phyloP scores from a whole-genome alignment of 2,113 vertebrate genomes.

The Macquaria australasica region DNA sequence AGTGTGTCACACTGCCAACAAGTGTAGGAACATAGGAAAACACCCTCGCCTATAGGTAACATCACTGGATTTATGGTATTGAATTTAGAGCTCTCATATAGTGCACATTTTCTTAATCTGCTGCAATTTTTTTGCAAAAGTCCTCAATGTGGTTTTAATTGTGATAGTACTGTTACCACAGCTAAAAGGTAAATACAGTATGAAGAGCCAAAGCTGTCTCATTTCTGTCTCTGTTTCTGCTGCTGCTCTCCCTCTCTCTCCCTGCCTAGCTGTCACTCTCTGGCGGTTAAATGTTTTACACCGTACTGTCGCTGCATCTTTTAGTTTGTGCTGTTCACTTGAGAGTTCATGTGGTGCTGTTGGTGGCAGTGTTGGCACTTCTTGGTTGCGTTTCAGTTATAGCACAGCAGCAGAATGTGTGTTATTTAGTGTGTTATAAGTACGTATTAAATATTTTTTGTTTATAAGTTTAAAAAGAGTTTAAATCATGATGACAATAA shows the following conservation, averaged over 20 bases:
- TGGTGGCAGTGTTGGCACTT: background rate
- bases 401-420: too few species aligned
- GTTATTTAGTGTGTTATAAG: background rate
- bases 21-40: background rate
- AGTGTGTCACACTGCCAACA: background rate
- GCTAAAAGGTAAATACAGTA: background rate
- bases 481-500: background rate
- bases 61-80: background rate
- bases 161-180: background rate
- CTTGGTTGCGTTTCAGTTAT: background rate
- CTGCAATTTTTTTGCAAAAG: background rate
- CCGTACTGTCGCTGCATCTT: background rate
- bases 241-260: background rate
- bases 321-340: background rate
- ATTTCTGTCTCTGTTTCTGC: background rate
- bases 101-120: background rate
- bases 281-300: conserved; percentile 10
- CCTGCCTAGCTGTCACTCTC: background rate
- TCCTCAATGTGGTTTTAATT: background rate
- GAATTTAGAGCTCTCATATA: background rate
- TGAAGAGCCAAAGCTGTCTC: background rate
- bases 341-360: background rate
- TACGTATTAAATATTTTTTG: background rate
- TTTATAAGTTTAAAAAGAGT: background rate
- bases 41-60: background rate